These are phyloP conservation scores for Huso huso DNA, from an alignment of 2,797 vertebrate genomes.

Conservation along the genomic window DNA sequence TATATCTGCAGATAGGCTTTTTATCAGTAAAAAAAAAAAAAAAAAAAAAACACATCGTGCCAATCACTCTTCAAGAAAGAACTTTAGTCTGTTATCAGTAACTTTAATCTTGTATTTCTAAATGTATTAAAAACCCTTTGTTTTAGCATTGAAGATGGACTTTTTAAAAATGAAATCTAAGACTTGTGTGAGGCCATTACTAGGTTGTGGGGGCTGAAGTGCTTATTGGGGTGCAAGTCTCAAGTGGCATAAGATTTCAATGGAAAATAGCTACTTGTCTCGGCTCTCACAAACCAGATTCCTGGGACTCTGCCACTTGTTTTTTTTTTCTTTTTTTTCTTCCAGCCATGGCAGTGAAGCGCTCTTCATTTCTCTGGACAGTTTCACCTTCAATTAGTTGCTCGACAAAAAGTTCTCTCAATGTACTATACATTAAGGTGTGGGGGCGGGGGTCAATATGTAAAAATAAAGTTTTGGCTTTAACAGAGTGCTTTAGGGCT, in stretches of 20 bases:
- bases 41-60: too few relatives aligned
- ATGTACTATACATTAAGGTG: slow-evolving; percentile 29
- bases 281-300: slow-evolving; percentile 34
- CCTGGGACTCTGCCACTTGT: slow-evolving; percentile 9
- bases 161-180: background rate
- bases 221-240: slow-evolving; percentile 26
- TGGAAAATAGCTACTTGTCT: slow-evolving; percentile 30
- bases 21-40: background rate
- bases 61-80: too few relatives aligned
- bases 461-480: slow-evolving; percentile 13
- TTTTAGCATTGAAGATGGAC: background rate
- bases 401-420: slow-evolving; percentile 30
- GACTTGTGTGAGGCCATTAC: background rate
- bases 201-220: slow-evolving; percentile 5
- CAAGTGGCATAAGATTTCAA: slow-evolving; percentile 19
- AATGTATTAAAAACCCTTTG: background rate
- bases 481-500: slow-evolving; percentile 19
- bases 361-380: slow-evolving; percentile 25
- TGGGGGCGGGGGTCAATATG: slow-evolving; percentile 8
- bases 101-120: too few relatives aligned
- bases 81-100: too few relatives aligned
- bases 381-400: background rate
- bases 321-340: slow-evolving; percentile 27
- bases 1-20: background rate
- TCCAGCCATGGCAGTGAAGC: slow-evolving; percentile 50